phyloP scores from a whole-genome alignment of 1,140 invertebrate species.

The Polypedilum vanderplanki region DNA sequence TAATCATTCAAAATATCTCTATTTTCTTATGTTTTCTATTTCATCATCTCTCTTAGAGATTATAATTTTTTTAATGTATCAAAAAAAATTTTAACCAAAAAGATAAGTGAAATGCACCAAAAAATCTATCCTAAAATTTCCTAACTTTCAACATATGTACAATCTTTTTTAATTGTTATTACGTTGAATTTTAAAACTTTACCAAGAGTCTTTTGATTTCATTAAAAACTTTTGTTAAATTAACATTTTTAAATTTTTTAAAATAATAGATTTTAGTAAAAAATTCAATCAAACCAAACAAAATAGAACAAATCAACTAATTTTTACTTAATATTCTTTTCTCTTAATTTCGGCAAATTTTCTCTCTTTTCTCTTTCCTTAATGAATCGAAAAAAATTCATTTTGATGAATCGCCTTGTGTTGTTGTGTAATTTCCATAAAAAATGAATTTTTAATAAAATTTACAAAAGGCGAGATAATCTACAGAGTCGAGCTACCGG shows the following conservation, averaged over 20 bases:
- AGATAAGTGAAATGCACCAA: too few relatives aligned
- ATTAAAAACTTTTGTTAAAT: too few relatives aligned
- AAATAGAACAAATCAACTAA: background rate
- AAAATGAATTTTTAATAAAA: background rate
- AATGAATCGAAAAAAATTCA: background rate
- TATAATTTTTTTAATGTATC: too few relatives aligned
- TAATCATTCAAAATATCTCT: too few relatives aligned
- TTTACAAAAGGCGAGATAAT: constrained; percentile 64
- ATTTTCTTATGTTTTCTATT: too few relatives aligned
- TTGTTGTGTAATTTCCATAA: constrained; percentile 21
- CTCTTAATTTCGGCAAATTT: constrained; percentile 14
- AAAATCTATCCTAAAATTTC: too few relatives aligned
- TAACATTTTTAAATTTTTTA: background rate
- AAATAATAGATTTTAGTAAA: constrained; percentile 7
- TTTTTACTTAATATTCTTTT: constrained; percentile 20
- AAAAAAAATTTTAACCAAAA: too few relatives aligned
- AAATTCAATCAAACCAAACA: background rate
- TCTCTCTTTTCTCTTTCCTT: constrained; percentile 27
- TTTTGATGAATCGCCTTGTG: background rate
- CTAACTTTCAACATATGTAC: too few relatives aligned
- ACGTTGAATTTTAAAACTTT: too few relatives aligned
- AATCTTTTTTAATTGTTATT: too few relatives aligned
- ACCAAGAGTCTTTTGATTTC: too few relatives aligned
- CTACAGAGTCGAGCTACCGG: constrained; percentile 80
- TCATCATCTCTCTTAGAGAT: too few relatives aligned